Base-by-base conservation (phyloP, 2,797 vertebrate species). In the Notolepis coatsorum region DNA sequence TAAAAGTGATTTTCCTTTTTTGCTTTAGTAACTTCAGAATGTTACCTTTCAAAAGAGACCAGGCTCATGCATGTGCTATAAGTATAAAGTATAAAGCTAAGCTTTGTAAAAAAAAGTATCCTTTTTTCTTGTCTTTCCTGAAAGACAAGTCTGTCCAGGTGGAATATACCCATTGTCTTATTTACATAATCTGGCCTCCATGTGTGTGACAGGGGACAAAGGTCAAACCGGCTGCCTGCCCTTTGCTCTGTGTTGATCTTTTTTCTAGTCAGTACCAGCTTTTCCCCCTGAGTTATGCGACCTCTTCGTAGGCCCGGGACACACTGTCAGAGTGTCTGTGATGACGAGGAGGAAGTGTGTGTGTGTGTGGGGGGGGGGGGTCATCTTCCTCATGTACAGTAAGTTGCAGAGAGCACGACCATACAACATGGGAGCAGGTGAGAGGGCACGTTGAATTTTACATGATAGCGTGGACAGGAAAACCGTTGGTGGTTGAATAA, bases 391-490 rank as follows among this genome's bases (percentile, higher is more conserved):
- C 60, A 68, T n/a, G n/a, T n/a, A n/a, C n/a, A 80, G 76, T 57
- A 68, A 75, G 79, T 82, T 78, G n/a, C 55, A 60, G 51, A 73
- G 77, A 54, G 63, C 73, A 72, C 72, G 74, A 81, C 77, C 80
- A 76, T 82, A 77, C 76, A 74, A 75, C 47, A 60, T n/a, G 31
- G 71, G 33, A 53, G 12, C 6, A 9, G 64, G n/a, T 27, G 5
- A 41, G 37, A 46, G 12, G 13, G 41, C 48, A 43, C 30, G 12
- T 15, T 35, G 21, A 48, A 54, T 54, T n/a, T 50, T 68, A 42
- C 60, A 37, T n/a, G n/a, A n/a, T n/a, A n/a, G n/a, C n/a, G n/a
- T n/a, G 61, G 24, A 30, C 23, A 1, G 18, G 54, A 57, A 67
- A 55, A 45, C 67, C 38, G 63, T 56, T 42, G 38, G 43, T 35